phyloP scores from a whole-genome alignment of 2,113 vertebrate species.

The Erinaceus europaeus region DNA sequence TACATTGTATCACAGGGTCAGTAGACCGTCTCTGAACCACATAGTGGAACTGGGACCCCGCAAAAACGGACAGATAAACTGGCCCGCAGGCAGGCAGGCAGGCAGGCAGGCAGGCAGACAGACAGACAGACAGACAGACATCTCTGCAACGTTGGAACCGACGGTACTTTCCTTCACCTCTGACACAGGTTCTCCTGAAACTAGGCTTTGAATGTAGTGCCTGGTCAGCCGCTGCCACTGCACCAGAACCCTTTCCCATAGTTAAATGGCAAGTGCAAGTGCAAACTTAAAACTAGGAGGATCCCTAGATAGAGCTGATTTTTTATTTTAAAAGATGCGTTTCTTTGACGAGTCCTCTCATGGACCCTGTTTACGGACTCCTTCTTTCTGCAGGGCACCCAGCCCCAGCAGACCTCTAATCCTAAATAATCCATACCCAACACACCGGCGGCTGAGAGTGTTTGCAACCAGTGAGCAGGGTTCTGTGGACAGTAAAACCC shows the following conservation, averaged over 20 bases:
- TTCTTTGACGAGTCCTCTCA: neutral
- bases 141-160: neutral
- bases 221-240: neutral
- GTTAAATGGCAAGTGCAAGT: neutral
- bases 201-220: neutral
- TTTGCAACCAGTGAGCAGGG: too few species aligned
- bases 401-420: neutral
- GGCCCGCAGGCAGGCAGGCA: too few species aligned
- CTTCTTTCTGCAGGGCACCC: neutral
- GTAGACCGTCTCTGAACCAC: conserved; percentile 45
- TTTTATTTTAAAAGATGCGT: neutral
- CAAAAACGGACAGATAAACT: too few species aligned
- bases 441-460: too few species aligned
- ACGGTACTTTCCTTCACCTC: neutral
- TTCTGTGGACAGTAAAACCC: too few species aligned
- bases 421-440: too few species aligned
- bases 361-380: neutral
- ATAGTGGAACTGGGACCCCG: neutral
- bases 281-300: neutral
- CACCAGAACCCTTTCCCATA: neutral
- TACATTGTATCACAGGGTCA: conserved; percentile 18
- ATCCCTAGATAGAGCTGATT: neutral
- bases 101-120: too few species aligned
- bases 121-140: too few species aligned
- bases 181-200: neutral